These are phyloP conservation scores for Drosophila seclusa DNA, from an alignment of 2,888 invertebrate genomes.

Conservation along the genomic window DNA sequence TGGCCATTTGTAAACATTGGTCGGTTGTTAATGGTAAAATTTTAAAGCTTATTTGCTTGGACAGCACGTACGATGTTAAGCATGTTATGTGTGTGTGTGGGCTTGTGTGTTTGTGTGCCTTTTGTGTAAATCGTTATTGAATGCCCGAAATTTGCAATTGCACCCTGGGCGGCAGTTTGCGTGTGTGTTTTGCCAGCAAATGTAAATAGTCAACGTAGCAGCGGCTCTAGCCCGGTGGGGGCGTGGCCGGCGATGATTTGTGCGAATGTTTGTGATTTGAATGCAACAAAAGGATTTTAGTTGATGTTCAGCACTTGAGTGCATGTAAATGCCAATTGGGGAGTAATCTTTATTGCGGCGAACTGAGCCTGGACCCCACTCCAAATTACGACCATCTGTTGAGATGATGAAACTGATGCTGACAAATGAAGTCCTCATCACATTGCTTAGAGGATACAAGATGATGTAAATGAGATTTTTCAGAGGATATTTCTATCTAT, in stretches of 20 bases:
- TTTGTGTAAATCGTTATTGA: constrained; percentile 74
- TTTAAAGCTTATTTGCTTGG: constrained; percentile 67
- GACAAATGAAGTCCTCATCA: constrained; percentile 18
- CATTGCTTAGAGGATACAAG: background rate
- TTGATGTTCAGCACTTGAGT: constrained; percentile 34
- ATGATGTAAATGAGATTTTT: background rate
- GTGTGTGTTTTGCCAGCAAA: constrained; percentile 45
- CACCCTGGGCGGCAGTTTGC: constrained; percentile 68
- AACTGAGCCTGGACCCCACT: constrained; percentile 21
- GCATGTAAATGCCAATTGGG: constrained; percentile 46
- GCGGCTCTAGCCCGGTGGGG: constrained; percentile 12
- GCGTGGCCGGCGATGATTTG: constrained; percentile 56
- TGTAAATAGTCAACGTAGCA: constrained; percentile 54
- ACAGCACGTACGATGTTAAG: constrained; percentile 36
- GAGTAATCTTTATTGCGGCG: constrained; percentile 20
- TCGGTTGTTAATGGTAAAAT: constrained; percentile 60
- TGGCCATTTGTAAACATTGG: constrained; percentile 63
- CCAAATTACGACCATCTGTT: constrained; percentile 7
- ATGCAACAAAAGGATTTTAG: constrained; percentile 53
- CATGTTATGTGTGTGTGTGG: constrained; percentile 1
- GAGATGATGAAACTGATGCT: constrained; percentile 13
- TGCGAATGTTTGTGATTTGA: constrained; percentile 49
- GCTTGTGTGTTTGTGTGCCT: constrained; percentile 23
- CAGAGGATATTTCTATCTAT: background rate
- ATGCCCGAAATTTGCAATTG: constrained; percentile 73